Percentiles rank a stretch among this genome's conserved stretches.
These are phyloP conservation scores for Cyanoramphus novaezelandiae DNA, from an alignment of 2,113 vertebrate genomes.

Conservation along the genomic window DNA sequence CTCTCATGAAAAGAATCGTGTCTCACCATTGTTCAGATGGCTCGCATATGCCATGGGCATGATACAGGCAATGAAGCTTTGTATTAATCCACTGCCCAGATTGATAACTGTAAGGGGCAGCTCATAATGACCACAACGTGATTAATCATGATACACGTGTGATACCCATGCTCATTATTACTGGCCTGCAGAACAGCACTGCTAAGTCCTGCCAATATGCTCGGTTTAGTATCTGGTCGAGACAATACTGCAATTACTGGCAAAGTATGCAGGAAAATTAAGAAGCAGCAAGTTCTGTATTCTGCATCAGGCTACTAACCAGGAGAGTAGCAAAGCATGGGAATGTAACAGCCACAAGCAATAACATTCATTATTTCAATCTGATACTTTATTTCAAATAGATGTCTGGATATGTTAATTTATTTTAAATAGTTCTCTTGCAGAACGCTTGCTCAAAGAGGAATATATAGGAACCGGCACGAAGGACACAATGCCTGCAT, in stretches of 20 bases:
- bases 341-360: neutral
- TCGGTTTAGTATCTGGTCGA: slow-evolving; percentile 22
- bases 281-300: neutral
- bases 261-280: slow-evolving; percentile 42
- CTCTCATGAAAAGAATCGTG: neutral
- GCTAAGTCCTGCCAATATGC: slow-evolving; percentile 44
- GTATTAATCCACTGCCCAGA: slow-evolving; percentile 50
- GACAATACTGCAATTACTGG: slow-evolving; percentile 60
- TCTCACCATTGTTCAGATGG: neutral
- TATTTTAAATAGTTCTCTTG: neutral
- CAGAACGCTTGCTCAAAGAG: neutral
- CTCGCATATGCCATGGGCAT: slow-evolving; percentile 28
- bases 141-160: slow-evolving; percentile 52
- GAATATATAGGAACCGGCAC: neutral
- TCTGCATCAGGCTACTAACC: neutral
- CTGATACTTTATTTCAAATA: neutral
- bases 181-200: slow-evolving; percentile 32
- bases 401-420: neutral
- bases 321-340: neutral
- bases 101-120: slow-evolving; percentile 38
- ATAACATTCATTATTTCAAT: neutral
- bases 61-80: slow-evolving; percentile 58
- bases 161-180: slow-evolving; percentile 62
- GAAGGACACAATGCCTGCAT: neutral
- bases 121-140: slow-evolving; percentile 55